These are phyloP conservation scores for Caenorhabditis sp. DNA, from an alignment of 2,888 invertebrate species.

Conservation along the genomic window DNA sequence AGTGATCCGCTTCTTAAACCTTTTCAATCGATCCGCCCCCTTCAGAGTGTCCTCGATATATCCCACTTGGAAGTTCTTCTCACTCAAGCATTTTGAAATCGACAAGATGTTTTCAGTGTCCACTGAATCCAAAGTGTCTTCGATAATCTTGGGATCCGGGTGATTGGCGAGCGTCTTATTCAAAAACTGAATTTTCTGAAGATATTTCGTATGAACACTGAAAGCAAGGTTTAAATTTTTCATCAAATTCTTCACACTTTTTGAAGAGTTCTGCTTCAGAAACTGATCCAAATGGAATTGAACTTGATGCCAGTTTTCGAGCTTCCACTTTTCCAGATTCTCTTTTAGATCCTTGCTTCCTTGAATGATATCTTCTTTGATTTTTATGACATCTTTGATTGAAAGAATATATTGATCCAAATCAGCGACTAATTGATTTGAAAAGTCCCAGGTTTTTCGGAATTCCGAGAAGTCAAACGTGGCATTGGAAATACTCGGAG, in stretches of 20 bases:
- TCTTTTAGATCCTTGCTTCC: neutral
- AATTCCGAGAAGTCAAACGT: neutral
- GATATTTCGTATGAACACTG: too few relatives aligned
- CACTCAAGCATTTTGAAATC: neutral
- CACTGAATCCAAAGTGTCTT: neutral
- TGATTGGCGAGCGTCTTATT: neutral
- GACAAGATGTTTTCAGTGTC: neutral
- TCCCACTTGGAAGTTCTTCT: neutral
- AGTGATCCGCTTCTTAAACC: neutral
- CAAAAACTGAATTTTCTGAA: neutral
- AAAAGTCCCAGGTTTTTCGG: too few relatives aligned
- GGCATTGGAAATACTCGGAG: neutral
- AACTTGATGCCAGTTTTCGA: neutral
- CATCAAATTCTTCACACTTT: neutral
- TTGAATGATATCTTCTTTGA: neutral
- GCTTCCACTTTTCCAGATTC: neutral
- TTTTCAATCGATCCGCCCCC: neutral
- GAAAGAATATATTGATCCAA: too few relatives aligned
- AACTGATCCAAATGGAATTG: neutral
- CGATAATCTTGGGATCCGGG: neutral
- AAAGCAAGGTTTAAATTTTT: too few relatives aligned
- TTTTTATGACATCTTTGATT: too few relatives aligned
- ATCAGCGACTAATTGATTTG: too few relatives aligned
- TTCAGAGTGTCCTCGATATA: neutral
- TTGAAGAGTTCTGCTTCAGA: neutral